A percentile compares a stretch with the other conserved stretches of the same genome.
Conservation (phyloP, 1,140 invertebrate species). For the Macrosteles quadrilineatus region DNA sequence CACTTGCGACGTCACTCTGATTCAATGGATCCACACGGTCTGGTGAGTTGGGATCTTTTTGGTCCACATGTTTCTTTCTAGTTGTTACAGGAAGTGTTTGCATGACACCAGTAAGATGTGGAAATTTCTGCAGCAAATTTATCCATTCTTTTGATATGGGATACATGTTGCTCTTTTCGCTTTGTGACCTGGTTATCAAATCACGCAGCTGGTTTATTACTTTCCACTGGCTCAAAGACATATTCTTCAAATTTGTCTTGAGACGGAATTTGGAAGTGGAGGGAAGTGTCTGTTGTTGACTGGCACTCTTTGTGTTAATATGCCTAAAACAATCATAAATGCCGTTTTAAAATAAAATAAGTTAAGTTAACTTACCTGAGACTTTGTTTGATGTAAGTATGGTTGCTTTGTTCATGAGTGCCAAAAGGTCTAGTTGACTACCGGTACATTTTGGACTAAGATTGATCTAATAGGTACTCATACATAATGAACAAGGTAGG, state of each 20-base stretch:
- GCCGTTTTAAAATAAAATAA: too few species aligned
- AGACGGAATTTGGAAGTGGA: constrained; percentile 1
- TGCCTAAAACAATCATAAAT: constrained; percentile 27
- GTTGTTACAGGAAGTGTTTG: constrained; percentile 17
- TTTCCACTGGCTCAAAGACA: constrained; percentile 56
- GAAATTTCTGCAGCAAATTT: constrained; percentile 53
- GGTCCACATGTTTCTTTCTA: constrained; percentile 35
- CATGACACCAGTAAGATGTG: constrained; percentile 39
- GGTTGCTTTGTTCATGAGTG: too few species aligned
- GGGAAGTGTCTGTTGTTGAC: constrained; percentile 18
- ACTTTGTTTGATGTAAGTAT: too few species aligned
- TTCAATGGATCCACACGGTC: not conserved
- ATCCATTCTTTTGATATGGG: constrained; percentile 57
- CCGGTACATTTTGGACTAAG: too few species aligned
- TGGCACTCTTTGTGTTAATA: constrained; percentile 23
- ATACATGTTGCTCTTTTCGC: constrained; percentile 53
- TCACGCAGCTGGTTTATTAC: constrained; percentile 53
- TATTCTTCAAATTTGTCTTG: constrained; percentile 41
- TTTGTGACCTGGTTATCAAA: constrained; percentile 53
- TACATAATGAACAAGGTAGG: too few species aligned
- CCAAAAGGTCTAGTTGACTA: too few species aligned
- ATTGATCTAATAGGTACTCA: too few species aligned
- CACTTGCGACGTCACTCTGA: not conserved
- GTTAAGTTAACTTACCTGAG: too few species aligned
- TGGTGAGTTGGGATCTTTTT: constrained; percentile 19